Evolutionary conservation across 2,113 vertebrate genomes (phyloP).

Genomic region (Neodon shergylaensis): DNA sequence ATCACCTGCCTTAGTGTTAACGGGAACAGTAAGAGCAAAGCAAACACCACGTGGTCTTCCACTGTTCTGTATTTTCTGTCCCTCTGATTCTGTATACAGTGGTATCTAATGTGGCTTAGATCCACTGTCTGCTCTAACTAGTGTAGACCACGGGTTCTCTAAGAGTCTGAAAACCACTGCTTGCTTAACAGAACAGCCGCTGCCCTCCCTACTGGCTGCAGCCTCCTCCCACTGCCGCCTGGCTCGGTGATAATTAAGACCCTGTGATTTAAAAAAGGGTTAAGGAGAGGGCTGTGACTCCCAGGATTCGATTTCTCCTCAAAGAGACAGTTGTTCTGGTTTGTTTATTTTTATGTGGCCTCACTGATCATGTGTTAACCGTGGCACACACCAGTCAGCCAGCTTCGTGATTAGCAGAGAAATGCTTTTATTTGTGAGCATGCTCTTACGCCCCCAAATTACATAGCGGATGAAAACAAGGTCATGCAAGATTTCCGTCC

Average conservation of each 20-base stretch:
- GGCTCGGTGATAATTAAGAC: background rate
- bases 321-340: conserved; percentile 11
- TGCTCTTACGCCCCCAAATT: background rate
- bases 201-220: background rate
- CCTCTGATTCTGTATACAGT: background rate
- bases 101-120: background rate
- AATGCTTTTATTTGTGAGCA: conserved; percentile 4
- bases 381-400: background rate
- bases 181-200: background rate
- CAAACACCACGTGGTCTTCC: background rate
- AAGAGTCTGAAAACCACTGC: rapidly evolving
- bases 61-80: background rate
- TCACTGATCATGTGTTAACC: conserved; percentile 5
- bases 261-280: background rate
- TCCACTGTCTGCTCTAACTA: background rate
- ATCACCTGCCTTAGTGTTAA: background rate
- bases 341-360: conserved; percentile 59
- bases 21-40: background rate
- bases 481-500: background rate
- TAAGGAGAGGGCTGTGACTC: background rate
- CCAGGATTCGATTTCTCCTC: conserved; percentile 31
- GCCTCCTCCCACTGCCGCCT: background rate
- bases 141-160: background rate
- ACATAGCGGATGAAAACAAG: background rate
- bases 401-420: conserved; percentile 7